Percentiles rank a stretch among this genome's conserved stretches.
phyloP scores from a whole-genome alignment of 2,888 invertebrate genomes.

The Tenthredo mesomela region DNA sequence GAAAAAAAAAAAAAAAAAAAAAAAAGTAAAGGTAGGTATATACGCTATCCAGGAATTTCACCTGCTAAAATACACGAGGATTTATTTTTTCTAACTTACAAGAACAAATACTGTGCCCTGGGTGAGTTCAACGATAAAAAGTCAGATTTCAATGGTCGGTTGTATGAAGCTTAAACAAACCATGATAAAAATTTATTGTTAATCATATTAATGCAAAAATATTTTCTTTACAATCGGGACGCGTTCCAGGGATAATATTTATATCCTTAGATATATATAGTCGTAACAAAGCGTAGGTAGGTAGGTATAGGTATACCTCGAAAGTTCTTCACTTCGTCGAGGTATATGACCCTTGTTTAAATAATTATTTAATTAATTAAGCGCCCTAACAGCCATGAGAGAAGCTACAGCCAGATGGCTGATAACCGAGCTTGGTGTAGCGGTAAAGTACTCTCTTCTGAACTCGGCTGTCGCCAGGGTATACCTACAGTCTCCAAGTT shows the following conservation, averaged over 20 bases:
- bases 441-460: slow-evolving; percentile 51
- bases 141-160: background rate
- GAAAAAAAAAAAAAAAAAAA: background rate
- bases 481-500: slow-evolving; percentile 36
- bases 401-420: slow-evolving; percentile 47
- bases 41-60: background rate
- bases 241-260: background rate
- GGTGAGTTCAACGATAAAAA: slow-evolving; percentile 1
- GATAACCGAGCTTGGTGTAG: slow-evolving; percentile 51
- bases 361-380: slow-evolving; percentile 51
- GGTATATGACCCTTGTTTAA: slow-evolving; percentile 47
- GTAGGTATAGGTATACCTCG: background rate
- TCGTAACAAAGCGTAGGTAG: background rate
- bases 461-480: slow-evolving; percentile 48
- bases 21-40: too few relatives aligned
- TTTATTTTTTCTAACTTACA: slow-evolving; percentile 20
- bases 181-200: background rate
- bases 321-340: slow-evolving; percentile 33
- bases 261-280: background rate
- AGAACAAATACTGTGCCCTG: background rate
- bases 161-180: background rate
- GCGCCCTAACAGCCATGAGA: slow-evolving; percentile 48
- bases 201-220: slow-evolving; percentile 23
- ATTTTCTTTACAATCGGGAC: background rate
- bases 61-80: slow-evolving; percentile 31